Conservation (phyloP, 2,113 vertebrate genomes). For the Podarcis raffonei region DNA sequence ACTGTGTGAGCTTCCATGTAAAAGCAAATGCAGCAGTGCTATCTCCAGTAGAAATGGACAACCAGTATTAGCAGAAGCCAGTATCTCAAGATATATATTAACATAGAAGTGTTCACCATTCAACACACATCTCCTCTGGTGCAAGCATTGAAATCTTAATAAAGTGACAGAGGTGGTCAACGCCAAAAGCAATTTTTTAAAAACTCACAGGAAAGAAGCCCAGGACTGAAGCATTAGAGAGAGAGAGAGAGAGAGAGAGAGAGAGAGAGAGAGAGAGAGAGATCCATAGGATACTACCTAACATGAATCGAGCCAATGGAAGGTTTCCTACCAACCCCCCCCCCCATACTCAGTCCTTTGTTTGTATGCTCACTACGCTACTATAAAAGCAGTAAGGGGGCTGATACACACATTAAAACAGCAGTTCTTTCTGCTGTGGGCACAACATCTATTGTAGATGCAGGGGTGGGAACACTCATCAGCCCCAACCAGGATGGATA, state of each 20-base stretch:
- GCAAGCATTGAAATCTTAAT: background rate
- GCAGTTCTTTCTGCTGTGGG: background rate
- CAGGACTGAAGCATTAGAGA: background rate
- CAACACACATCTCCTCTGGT: background rate
- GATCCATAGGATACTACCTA: background rate
- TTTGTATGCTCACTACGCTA: background rate
- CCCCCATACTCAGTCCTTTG: background rate
- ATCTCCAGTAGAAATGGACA: conserved; percentile 5
- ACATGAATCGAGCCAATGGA: background rate
- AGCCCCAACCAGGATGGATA: background rate
- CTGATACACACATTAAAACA: background rate
- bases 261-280: background rate
- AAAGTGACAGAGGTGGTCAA: background rate
- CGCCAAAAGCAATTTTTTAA: conserved; percentile 14
- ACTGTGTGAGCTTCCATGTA: conserved; percentile 19
- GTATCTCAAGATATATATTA: background rate
- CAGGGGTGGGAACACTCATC: background rate
- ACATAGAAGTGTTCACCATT: background rate
- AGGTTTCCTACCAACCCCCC: background rate
- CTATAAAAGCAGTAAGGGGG: background rate
- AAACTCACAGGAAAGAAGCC: background rate
- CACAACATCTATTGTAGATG: background rate
- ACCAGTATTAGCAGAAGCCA: conserved; percentile 9
- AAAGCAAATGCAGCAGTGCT: background rate
- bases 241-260: background rate